Conservation (phyloP, 2,797 vertebrate genomes). For the Melanotaenia nigrans region DNA sequence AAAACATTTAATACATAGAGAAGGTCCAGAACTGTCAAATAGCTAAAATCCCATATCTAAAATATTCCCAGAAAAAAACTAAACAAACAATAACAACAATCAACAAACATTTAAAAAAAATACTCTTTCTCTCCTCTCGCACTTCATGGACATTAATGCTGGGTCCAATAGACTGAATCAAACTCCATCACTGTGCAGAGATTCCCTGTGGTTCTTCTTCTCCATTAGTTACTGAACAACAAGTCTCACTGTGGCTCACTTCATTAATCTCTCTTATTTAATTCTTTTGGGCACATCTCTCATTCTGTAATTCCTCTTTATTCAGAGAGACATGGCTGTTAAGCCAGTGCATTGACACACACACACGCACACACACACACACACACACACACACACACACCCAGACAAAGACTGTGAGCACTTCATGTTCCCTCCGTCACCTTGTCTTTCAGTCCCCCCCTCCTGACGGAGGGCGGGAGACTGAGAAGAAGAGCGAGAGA, state of each 20-base stretch:
- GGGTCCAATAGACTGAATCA: slow-evolving; percentile 17
- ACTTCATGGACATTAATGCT: slow-evolving; percentile 5
- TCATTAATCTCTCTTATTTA: slow-evolving; percentile 37
- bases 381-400: no score
- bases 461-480: slow-evolving; percentile 43
- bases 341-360: not conserved
- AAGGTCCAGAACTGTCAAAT: not conserved
- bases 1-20: not conserved
- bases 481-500: slow-evolving; percentile 50
- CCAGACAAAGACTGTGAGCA: slow-evolving; percentile 27
- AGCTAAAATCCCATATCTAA: not conserved
- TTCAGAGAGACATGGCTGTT: slow-evolving; percentile 18
- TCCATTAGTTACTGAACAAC: slow-evolving; percentile 51
- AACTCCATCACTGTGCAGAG: slow-evolving; percentile 16
- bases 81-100: no score
- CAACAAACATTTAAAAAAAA: no score
- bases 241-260: slow-evolving; percentile 39
- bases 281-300: slow-evolving; percentile 31
- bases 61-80: no score
- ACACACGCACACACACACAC: not conserved
- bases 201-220: slow-evolving; percentile 34
- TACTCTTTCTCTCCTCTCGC: no score
- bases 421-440: slow-evolving; percentile 57
- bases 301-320: slow-evolving; percentile 43
- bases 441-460: slow-evolving; percentile 65